These are phyloP conservation scores for Melanotaenia pygmaea DNA, from an alignment of 2,797 vertebrate genomes.

Conservation along the genomic window DNA sequence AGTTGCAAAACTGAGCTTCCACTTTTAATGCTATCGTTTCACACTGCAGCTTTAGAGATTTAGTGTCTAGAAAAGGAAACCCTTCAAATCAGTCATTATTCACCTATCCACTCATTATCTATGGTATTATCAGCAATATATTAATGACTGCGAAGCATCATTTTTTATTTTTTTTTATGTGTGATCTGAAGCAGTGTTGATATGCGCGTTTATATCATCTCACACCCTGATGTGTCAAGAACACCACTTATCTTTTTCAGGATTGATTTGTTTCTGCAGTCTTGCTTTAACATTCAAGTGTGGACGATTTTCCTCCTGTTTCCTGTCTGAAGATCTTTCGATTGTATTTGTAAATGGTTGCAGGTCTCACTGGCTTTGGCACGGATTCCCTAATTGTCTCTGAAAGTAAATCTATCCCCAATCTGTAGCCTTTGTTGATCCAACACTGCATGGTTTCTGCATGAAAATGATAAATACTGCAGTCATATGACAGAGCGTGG, in stretches of 20 bases:
- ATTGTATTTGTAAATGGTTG: constrained; percentile 13
- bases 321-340: background rate
- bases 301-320: background rate
- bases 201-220: background rate
- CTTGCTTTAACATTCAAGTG: background rate
- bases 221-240: background rate
- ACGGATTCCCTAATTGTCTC: constrained; percentile 36
- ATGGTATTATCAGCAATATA: background rate
- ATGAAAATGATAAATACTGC: constrained; percentile 66
- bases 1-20: background rate
- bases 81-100: constrained; percentile 1
- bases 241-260: background rate
- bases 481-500: constrained; percentile 71
- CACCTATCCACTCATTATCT: background rate
- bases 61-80: background rate
- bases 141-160: background rate
- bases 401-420: constrained; percentile 37
- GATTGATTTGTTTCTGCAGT: background rate
- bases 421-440: constrained; percentile 63
- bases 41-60: background rate
- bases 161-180: background rate
- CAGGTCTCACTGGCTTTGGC: constrained; percentile 24
- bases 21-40: background rate
- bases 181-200: background rate
- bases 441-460: constrained; percentile 56